Evolutionary conservation across 2,888 invertebrate species (phyloP).

Genomic region (Pseudococcus longispinus): DNA sequence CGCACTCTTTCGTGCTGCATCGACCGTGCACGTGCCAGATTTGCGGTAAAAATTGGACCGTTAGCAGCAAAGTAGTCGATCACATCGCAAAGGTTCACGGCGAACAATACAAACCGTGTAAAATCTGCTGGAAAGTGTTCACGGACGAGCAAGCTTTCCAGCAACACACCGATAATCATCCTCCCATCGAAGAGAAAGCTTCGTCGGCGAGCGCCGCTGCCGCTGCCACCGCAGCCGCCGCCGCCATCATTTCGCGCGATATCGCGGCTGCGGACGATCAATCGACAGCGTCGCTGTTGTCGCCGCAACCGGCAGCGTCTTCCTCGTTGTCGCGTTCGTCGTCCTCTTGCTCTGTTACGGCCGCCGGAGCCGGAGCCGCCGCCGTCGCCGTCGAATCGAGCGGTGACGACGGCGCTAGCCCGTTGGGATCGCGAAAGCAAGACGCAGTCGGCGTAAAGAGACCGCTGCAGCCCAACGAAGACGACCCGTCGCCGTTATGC

Average conservation of each 20-base stretch:
- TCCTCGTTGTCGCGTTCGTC: not conserved
- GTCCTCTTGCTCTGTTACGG: not conserved
- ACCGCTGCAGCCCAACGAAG: not conserved
- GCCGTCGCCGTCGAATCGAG: not conserved
- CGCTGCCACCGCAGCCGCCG: too few species aligned
- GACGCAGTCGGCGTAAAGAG: not conserved
- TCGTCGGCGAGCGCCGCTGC: constrained; percentile 21
- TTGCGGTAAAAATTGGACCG: constrained; percentile 69
- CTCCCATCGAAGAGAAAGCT: constrained; percentile 57
- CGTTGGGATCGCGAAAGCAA: not conserved
- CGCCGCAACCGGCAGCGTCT: not conserved
- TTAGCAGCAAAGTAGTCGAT: constrained; percentile 69
- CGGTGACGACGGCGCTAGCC: not conserved
- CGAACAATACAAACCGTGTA: constrained; percentile 68
- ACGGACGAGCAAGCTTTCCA: constrained; percentile 66
- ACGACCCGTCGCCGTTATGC: not conserved
- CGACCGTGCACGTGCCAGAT: constrained; percentile 68
- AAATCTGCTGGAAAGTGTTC: constrained; percentile 69
- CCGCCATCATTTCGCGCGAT: not conserved
- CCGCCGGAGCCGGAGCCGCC: not conserved
- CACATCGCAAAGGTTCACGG: constrained; percentile 70
- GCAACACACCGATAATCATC: constrained; percentile 64
- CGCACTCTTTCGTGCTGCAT: constrained; percentile 65
- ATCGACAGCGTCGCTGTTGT: not conserved
- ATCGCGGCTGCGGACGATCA: not conserved